Percentiles rank a stretch among this genome's conserved stretches.
phyloP scores from a whole-genome alignment of 2,113 vertebrate genomes.

The Chlorodrepanis virens region DNA sequence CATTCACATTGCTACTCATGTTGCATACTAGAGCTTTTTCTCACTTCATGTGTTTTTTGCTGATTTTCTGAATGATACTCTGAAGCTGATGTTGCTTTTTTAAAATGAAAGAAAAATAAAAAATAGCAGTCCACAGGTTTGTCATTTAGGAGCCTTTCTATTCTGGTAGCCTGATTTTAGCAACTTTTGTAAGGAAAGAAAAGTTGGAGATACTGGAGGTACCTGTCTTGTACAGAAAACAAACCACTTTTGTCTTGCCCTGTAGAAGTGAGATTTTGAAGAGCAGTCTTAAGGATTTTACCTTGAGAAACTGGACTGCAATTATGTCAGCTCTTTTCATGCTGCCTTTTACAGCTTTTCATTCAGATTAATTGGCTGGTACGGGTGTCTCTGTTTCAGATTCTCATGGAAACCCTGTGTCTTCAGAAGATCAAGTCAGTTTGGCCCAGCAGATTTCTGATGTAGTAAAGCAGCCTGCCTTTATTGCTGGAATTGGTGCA shows the following conservation, averaged over 20 bases:
- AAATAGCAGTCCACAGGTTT: background rate
- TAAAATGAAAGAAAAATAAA: background rate
- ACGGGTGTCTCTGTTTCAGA: constrained; percentile 69
- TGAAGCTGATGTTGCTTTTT: background rate
- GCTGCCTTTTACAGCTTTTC: background rate
- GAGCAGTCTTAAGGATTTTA: background rate
- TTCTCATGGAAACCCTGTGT: constrained; percentile 86
- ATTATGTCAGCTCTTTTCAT: background rate
- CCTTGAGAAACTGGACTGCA: background rate
- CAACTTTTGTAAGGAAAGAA: background rate
- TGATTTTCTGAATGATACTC: background rate
- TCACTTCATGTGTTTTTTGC: background rate
- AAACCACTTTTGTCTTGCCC: background rate
- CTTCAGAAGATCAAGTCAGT: constrained; percentile 82
- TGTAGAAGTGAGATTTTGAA: background rate
- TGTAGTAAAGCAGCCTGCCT: constrained; percentile 95
- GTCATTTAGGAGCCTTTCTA: background rate
- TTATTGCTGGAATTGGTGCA: constrained; percentile 94
- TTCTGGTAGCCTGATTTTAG: background rate
- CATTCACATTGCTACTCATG: background rate
- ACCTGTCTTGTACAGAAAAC: background rate
- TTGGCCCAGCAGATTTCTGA: constrained; percentile 97
- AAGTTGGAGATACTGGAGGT: background rate
- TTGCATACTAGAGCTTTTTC: background rate
- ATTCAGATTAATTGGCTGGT: background rate